Conservation (phyloP, 2,797 vertebrate species). For the Buphagus erythrorhynchus region DNA sequence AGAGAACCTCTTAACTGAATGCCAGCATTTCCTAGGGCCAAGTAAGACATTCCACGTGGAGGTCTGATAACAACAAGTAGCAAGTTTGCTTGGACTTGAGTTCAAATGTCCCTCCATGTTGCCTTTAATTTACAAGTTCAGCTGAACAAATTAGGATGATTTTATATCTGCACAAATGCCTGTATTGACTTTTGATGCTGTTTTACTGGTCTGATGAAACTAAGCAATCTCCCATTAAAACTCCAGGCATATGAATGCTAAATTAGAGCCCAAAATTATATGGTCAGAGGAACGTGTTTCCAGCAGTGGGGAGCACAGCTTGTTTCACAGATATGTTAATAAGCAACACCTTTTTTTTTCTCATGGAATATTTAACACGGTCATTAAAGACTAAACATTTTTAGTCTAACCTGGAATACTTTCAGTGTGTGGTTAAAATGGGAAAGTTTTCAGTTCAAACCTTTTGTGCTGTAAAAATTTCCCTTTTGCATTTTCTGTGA, state of each 20-base stretch:
- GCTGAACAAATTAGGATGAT: background rate
- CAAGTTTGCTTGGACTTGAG: background rate
- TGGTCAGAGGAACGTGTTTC: background rate
- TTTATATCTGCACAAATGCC: background rate
- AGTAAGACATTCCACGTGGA: accelerated
- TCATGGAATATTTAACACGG: background rate
- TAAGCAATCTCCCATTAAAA: background rate
- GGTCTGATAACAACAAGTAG: background rate
- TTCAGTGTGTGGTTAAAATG: background rate
- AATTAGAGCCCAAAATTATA: background rate
- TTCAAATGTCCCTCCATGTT: background rate
- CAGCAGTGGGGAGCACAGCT: background rate
- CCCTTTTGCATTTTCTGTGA: background rate
- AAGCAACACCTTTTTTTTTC: background rate
- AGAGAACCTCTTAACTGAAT: background rate
- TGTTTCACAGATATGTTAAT: background rate
- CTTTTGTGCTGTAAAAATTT: background rate
- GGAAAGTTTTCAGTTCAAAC: background rate
- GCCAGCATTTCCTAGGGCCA: background rate
- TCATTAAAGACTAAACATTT: background rate
- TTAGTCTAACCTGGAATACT: background rate
- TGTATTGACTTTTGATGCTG: background rate
- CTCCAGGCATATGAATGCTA: background rate
- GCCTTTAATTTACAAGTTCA: background rate
- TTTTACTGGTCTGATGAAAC: background rate